These are phyloP conservation scores for Hirudo medicinalis DNA, from an alignment of 1,140 invertebrate genomes.

Conservation along the genomic window DNA sequence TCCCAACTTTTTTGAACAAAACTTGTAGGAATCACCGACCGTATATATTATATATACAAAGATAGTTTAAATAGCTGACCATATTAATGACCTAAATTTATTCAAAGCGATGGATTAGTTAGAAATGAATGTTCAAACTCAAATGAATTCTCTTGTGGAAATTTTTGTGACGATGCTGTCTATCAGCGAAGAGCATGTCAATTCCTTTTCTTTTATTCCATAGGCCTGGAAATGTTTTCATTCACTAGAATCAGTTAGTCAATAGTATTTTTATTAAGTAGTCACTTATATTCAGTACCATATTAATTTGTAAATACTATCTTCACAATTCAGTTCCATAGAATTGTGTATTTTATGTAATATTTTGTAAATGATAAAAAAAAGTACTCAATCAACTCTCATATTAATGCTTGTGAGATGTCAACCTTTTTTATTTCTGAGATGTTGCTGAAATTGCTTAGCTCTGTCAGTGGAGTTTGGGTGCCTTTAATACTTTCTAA, in stretches of 20 bases:
- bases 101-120: no score
- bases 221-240: neutral
- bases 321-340: neutral
- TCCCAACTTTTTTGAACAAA: no score
- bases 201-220: conserved; percentile 7
- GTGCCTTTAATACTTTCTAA: conserved; percentile 6
- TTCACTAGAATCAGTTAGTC: neutral
- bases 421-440: conserved; percentile 2
- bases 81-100: no score
- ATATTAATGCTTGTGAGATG: neutral
- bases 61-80: no score
- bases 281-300: neutral
- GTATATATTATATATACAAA: no score
- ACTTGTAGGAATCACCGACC: no score
- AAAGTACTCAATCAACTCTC: no score
- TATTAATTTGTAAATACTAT: neutral
- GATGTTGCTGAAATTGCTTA: neutral
- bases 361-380: no score
- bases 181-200: neutral
- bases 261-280: neutral
- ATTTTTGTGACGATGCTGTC: neutral
- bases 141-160: neutral
- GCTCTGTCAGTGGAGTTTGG: neutral
- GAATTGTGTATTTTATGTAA: no score
- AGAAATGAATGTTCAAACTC: neutral